Base-by-base conservation (phyloP, 2,797 vertebrate species). In the Dipus sagitta region DNA sequence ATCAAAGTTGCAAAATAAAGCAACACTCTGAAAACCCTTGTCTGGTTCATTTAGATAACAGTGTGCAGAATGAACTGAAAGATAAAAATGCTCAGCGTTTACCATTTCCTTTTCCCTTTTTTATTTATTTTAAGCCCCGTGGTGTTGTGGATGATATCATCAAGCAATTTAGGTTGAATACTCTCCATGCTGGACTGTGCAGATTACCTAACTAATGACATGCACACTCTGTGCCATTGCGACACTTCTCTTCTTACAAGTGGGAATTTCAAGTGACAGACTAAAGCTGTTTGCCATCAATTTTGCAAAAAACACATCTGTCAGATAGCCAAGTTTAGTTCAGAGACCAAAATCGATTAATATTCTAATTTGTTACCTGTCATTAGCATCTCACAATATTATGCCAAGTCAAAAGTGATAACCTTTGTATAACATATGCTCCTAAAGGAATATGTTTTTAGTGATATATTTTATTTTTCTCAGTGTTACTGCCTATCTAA, bases 231-330 rank as follows among this genome's bases (percentile, higher is more conserved):
- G 88, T 96, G 96, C 96, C 89, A 97, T 85, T 94, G n/a, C 94
- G 98, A 96, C 91, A 97, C 86, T 30, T 95, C 94, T 97, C 23
- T 93, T 96, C 92, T 95, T 96, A 90, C 96, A 98, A 98, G 93
- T 96, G 97, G 97, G 97, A 98, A 98, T 98, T 97, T 91, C n/a
- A 68, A 98, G 90, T 97, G 97, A 98, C 97, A 98, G 97, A 97
- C 77, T 70, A 97, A 98, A 98, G 95, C 96, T 98, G 97, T 94
- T 97, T 97, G 96, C 94, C 98, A 97, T 97, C 97, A 97, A 91
- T 98, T 98, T 97, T 98, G 93, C 94, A 98, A 98, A 98, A 90
- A 95, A 5, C 7, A 34, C 97, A 98, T 95, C 97, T 98, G 96
- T 95, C 94, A 97, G 85, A 97, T 97, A 98, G 95, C 95, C 92